A percentile compares a stretch with the other conserved stretches of the same genome.
Evolutionary conservation across 2,113 vertebrate genomes (phyloP).

Genomic region (Passer montanus): DNA sequence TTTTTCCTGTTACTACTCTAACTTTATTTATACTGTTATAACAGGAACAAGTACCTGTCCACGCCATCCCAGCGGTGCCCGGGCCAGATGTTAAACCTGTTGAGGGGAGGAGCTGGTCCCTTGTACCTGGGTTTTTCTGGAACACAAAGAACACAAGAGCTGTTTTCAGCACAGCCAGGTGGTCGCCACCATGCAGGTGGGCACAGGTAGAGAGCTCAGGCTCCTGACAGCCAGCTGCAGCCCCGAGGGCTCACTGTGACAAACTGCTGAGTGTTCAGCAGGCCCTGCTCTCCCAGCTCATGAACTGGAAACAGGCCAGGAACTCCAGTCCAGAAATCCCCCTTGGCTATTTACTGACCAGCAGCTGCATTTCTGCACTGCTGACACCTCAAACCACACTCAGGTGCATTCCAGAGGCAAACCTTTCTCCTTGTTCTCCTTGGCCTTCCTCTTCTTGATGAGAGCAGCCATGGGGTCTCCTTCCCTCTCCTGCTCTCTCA

Average conservation of each 20-base stretch:
- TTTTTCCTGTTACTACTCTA: fast-evolving
- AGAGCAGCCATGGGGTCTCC: constrained; percentile 95
- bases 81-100: constrained; percentile 91
- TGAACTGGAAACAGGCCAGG: fast-evolving
- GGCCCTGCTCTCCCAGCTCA: background rate
- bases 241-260: background rate
- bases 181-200: background rate
- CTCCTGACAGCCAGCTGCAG: background rate
- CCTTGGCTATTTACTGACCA: background rate
- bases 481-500: constrained; percentile 91
- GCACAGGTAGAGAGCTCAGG: fast-evolving
- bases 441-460: constrained; percentile 86
- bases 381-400: fast-evolving
- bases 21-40: fast-evolving
- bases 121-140: constrained; percentile 87
- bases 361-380: background rate
- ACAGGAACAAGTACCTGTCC: constrained; percentile 80
- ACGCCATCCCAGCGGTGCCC: constrained; percentile 97
- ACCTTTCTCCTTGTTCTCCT: constrained; percentile 82
- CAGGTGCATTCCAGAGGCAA: fast-evolving
- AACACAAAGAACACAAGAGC: background rate
- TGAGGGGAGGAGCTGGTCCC: constrained; percentile 89
- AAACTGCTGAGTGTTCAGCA: background rate
- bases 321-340: fast-evolving
- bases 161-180: fast-evolving